Evolutionary conservation across 2,113 vertebrate species (phyloP).

Genomic region (Rhabdornis inornatus): DNA sequence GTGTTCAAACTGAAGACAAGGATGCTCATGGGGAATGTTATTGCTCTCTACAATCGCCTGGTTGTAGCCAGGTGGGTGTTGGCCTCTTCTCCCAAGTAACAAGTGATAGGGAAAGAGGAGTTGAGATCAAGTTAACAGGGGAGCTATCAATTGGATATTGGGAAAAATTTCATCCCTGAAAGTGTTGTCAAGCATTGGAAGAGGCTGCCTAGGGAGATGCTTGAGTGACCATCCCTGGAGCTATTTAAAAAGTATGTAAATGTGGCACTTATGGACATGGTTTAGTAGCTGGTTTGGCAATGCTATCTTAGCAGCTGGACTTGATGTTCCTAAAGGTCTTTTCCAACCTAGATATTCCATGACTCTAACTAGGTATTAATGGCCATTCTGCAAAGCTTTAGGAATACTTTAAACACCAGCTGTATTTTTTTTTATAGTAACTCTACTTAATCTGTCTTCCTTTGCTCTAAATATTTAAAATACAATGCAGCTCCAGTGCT

Average conservation of each 20-base stretch:
- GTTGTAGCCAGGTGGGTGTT: background rate
- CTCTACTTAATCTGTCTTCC: background rate
- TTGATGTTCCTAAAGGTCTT: background rate
- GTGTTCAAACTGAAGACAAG: background rate
- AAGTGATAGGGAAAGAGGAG: background rate
- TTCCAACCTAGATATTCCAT: background rate
- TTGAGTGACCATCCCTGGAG: background rate
- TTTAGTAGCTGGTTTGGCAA: background rate
- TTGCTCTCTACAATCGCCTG: background rate
- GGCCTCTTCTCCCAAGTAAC: background rate
- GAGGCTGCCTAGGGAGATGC: background rate
- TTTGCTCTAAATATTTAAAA: background rate
- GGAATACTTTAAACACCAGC: background rate
- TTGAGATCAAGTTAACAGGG: background rate
- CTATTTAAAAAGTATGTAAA: background rate
- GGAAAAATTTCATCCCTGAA: background rate
- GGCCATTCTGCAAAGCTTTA: background rate
- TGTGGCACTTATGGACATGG: background rate
- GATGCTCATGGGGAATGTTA: background rate
- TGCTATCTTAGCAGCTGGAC: background rate
- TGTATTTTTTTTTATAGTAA: background rate
- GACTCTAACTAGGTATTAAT: background rate
- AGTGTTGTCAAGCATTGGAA: background rate
- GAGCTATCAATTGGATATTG: fast-evolving
- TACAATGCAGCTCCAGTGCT: background rate